These are phyloP conservation scores for Nemurella pictetii DNA, from an alignment of 2,888 invertebrate genomes.

Conservation along the genomic window DNA sequence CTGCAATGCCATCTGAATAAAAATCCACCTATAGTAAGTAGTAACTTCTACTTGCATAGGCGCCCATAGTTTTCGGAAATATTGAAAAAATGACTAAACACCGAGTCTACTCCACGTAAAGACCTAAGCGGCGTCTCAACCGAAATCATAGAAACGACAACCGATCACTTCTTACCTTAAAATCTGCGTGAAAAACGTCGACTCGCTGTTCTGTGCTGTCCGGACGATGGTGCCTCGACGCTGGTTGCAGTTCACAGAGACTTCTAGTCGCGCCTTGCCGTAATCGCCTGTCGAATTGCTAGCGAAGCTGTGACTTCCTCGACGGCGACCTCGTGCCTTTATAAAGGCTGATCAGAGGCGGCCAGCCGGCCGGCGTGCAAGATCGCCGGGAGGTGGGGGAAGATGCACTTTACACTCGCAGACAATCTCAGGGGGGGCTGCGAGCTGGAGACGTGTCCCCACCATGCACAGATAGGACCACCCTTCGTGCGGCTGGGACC, in stretches of 20 bases:
- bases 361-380: background rate
- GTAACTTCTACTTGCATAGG: too few species aligned
- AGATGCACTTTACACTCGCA: background rate
- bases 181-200: background rate
- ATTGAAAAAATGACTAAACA: too few species aligned
- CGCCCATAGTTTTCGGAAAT: too few species aligned
- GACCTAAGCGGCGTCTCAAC: too few species aligned
- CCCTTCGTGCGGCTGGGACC: background rate
- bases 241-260: background rate
- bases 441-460: background rate
- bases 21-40: too few species aligned
- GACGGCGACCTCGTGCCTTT: constrained; percentile 31
- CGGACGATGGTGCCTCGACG: background rate
- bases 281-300: constrained; percentile 5
- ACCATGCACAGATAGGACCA: background rate
- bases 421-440: background rate
- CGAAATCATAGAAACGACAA: too few species aligned
- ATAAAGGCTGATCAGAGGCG: constrained; percentile 28
- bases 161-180: constrained; percentile 19
- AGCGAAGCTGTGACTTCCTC: constrained; percentile 34
- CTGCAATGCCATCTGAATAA: too few species aligned
- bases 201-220: background rate
- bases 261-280: background rate
- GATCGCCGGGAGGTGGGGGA: background rate
- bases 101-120: too few species aligned